These are phyloP conservation scores for Volucella inflata DNA, from an alignment of 2,888 invertebrate species.

Conservation along the genomic window DNA sequence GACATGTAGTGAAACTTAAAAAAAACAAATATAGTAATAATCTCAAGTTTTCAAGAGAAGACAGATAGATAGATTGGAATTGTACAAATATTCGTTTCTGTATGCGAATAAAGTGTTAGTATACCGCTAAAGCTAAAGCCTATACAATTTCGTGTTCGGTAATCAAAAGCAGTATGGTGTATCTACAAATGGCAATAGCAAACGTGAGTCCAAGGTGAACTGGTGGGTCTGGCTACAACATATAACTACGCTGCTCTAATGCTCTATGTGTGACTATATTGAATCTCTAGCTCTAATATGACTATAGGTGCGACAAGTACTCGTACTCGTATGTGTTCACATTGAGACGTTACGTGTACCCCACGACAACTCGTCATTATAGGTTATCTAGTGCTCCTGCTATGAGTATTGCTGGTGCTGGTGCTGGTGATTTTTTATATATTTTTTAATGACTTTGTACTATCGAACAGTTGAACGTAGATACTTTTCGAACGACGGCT, in stretches of 20 bases:
- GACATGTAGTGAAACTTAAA: slow-evolving; percentile 9
- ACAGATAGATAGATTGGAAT: too few species aligned
- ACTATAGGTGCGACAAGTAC: background rate
- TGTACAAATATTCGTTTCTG: too few species aligned
- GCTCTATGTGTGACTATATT: slow-evolving; percentile 35
- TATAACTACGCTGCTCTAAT: slow-evolving; percentile 63
- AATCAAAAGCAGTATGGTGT: slow-evolving; percentile 58
- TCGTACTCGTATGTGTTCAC: slow-evolving; percentile 29
- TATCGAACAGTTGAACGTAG: slow-evolving; percentile 59
- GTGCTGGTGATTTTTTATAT: slow-evolving; percentile 10
- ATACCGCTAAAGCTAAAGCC: slow-evolving; percentile 39
- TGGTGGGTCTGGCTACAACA: slow-evolving; percentile 53
- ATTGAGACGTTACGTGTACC: slow-evolving; percentile 64
- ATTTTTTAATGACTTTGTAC: slow-evolving; percentile 67
- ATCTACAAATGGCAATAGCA: slow-evolving; percentile 10
- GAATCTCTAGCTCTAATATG: slow-evolving; percentile 40
- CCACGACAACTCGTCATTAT: slow-evolving; percentile 61
- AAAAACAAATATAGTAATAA: slow-evolving; percentile 46
- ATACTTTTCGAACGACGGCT: slow-evolving; percentile 63
- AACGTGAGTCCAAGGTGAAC: slow-evolving; percentile 74
- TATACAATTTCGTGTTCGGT: slow-evolving; percentile 70
- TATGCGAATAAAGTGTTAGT: slow-evolving; percentile 15
- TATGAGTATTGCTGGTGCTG: too few species aligned
- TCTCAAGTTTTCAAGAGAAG: slow-evolving; percentile 39
- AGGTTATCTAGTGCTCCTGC: slow-evolving; percentile 53